Evolutionary conservation across 1,140 invertebrate species (phyloP), one percentile per base, ranked within the genome.

Genomic region (Rhagoletis pomonella): DNA sequence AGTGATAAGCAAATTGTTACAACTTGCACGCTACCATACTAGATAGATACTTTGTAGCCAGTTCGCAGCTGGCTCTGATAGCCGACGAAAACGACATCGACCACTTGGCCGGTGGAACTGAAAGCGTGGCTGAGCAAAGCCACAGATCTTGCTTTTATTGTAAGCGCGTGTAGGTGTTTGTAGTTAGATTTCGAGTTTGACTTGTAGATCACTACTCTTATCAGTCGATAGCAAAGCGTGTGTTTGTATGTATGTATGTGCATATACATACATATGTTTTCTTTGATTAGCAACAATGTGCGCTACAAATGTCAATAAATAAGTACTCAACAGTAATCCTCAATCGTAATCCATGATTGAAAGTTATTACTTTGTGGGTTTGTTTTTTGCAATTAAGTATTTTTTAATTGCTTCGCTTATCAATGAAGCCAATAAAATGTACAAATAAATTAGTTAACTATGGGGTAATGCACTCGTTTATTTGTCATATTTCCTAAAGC

Each of bases 1-100:
- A 55, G 19, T 81, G 47, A 81, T 81, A 81, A 73, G 9, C 5
- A 58, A 81, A 81, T 55, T 50, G 9, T 81, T 81, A 19, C 42
- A 50, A 55, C 5, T 3, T n/a, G 17, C 42, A n/a, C 17, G 12
- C 6, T 6, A 17, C 47, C 17, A 81, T 44, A 58, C 19, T 58
- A 47, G 42, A 55, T 55, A 55, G 50, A 55, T 55, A 10, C 29
- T 29, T 29, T 29, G 29, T 29, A 1, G 29, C 29, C 29, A 29
- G 29, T 29, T 29, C 29, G n/a, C n/a, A n/a, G n/a, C n/a, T n/a
- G n/a, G n/a, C n/a, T n/a, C n/a, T n/a, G 1, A 29, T 29, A 29
- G 29, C 0, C 29, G 29, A 29, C 29, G 29, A 29, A 29, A 29
- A 29, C 29, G 29, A 29, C 29, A 29, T 0, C 29, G 29, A 29